Percentiles rank a stretch among this genome's conserved stretches.
phyloP scores from a whole-genome alignment of 2,888 invertebrate genomes.

The Cinara cedri region DNA sequence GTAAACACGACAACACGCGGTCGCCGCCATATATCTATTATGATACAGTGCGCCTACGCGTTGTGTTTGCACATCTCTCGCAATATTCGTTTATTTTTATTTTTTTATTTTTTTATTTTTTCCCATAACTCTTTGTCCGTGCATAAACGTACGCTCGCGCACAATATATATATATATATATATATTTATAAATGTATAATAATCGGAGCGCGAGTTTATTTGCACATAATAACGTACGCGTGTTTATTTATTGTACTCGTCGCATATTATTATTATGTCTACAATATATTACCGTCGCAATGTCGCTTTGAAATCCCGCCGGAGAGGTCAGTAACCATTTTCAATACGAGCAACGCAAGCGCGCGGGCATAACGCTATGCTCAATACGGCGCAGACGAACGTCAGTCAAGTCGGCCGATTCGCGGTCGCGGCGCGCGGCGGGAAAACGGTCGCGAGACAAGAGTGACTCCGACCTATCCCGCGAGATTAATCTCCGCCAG shows the following conservation, averaged over 20 bases:
- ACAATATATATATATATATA: too few species aligned
- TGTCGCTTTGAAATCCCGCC: conserved; percentile 23
- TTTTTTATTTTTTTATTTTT: too few species aligned
- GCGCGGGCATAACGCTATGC: too few species aligned
- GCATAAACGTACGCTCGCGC: not conserved
- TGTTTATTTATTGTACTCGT: too few species aligned
- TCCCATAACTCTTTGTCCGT: conserved; percentile 47
- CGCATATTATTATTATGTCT: too few species aligned
- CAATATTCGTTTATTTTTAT: conserved; percentile 42
- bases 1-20: conserved; percentile 46
- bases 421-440: not conserved
- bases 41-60: not conserved
- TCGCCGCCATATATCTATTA: not conserved
- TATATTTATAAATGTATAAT: too few species aligned
- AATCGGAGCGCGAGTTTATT: not conserved
- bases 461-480: conserved; percentile 38
- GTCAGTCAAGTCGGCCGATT: conserved; percentile 31
- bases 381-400: too few species aligned
- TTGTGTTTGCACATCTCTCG: conserved; percentile 39
- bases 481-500: too few species aligned
- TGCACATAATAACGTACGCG: not conserved
- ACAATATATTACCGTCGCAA: too few species aligned
- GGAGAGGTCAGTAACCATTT: conserved; percentile 46
- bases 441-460: not conserved
- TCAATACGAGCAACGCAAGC: conserved; percentile 35